These are phyloP conservation scores for Caiman crocodilus DNA, from an alignment of 2,797 vertebrate species.

Conservation along the genomic window DNA sequence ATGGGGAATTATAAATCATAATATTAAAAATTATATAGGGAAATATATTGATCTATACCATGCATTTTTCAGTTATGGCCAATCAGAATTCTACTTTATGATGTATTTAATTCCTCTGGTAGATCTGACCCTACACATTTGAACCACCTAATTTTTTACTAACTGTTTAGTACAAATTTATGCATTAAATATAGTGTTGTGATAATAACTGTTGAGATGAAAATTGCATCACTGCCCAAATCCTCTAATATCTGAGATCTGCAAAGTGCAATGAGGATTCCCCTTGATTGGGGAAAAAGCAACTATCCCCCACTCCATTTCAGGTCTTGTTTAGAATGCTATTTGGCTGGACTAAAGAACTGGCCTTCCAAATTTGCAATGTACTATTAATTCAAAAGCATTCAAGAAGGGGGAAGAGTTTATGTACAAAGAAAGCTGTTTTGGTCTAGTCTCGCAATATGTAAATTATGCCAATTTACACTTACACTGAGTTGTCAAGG, in stretches of 20 bases:
- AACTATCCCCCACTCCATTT: not conserved
- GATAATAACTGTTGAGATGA: too few relatives aligned
- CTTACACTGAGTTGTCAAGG: not conserved
- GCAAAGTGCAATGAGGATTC: not conserved
- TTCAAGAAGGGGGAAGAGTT: not conserved
- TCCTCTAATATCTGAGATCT: too few relatives aligned
- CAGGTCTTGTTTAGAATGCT: not conserved
- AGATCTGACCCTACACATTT: not conserved
- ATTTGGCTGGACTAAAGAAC: not conserved
- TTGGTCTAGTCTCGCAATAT: not conserved
- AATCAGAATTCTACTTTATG: not conserved
- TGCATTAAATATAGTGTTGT: too few relatives aligned
- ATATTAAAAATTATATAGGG: not conserved
- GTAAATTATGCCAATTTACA: not conserved
- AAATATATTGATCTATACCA: not conserved
- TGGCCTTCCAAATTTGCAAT: not conserved
- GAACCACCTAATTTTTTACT: not conserved
- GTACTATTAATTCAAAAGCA: not conserved
- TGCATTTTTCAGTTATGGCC: not conserved
- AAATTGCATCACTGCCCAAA: too few relatives aligned
- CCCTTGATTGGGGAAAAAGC: not conserved
- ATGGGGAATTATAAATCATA: not conserved
- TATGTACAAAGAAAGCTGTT: not conserved
- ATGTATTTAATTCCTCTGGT: accelerated
- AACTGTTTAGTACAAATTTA: not conserved